A percentile compares a stretch with the other conserved stretches of the same genome.
Evolutionary conservation across 2,113 vertebrate genomes (phyloP).

Genomic region (Dipodomys spectabilis): DNA sequence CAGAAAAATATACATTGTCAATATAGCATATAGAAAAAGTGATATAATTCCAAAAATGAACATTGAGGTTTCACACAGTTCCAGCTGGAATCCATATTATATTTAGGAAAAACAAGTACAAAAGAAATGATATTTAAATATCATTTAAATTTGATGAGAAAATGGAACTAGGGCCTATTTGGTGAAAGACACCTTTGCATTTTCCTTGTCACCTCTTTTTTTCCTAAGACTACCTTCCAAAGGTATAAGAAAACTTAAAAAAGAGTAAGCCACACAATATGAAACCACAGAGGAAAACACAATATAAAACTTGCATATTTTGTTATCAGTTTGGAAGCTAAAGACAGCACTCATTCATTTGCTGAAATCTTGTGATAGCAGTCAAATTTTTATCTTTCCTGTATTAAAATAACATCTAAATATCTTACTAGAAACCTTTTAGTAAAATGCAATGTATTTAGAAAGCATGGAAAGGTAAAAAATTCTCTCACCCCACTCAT

Average conservation of each 20-base stretch:
- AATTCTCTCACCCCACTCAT: neutral
- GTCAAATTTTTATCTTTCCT: slow-evolving; percentile 80
- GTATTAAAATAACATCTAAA: slow-evolving; percentile 82
- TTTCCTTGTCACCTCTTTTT: slow-evolving; percentile 74
- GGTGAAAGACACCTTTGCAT: slow-evolving; percentile 80
- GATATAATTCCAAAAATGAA: neutral
- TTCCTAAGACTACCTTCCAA: slow-evolving; percentile 78
- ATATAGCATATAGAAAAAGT: slow-evolving; percentile 39
- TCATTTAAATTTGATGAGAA: slow-evolving; percentile 22
- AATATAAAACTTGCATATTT: slow-evolving; percentile 82
- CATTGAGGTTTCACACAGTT: neutral
- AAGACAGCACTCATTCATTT: slow-evolving; percentile 81
- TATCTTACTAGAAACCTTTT: slow-evolving; percentile 76
- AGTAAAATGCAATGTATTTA: slow-evolving; percentile 12
- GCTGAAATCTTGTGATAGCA: slow-evolving; percentile 79
- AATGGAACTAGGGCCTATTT: neutral
- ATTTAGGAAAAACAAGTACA: slow-evolving; percentile 68
- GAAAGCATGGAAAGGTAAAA: neutral
- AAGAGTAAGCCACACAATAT: slow-evolving; percentile 65
- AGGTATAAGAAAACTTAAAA: slow-evolving; percentile 81
- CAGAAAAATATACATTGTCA: slow-evolving; percentile 49
- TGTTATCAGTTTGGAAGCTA: slow-evolving; percentile 80
- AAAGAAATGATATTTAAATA: neutral
- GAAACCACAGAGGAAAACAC: neutral
- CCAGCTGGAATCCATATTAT: slow-evolving; percentile 74